These are phyloP conservation scores for Papilio xuthus DNA, from an alignment of 1,140 invertebrate genomes.

Conservation along the genomic window DNA sequence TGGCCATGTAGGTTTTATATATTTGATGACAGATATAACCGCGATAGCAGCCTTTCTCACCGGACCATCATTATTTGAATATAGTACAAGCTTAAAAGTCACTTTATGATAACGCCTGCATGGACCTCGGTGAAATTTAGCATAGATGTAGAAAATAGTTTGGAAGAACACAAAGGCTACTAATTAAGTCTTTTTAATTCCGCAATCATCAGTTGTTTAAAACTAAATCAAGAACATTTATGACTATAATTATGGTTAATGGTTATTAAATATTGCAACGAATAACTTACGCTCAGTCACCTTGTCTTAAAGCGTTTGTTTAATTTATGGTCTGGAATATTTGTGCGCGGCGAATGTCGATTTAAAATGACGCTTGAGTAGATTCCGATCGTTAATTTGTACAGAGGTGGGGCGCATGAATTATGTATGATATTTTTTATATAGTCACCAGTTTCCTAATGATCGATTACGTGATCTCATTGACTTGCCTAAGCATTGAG, in stretches of 20 bases:
- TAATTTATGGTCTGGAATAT: constrained; percentile 25
- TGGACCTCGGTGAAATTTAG: too few species aligned
- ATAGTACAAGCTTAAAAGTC: too few species aligned
- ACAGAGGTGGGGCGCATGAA: constrained; percentile 11
- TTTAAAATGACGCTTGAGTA: not conserved
- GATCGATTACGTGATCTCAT: not conserved
- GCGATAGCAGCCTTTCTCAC: too few species aligned
- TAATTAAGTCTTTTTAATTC: too few species aligned
- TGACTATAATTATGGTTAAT: not conserved
- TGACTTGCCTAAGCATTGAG: not conserved
- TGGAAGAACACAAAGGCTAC: too few species aligned
- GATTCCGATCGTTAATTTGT: not conserved
- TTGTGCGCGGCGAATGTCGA: not conserved
- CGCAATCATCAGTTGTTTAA: too few species aligned
- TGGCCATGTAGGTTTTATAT: too few species aligned
- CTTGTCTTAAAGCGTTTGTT: constrained; percentile 29
- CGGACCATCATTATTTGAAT: too few species aligned
- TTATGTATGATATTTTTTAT: not conserved
- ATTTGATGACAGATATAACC: too few species aligned
- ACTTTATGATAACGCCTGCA: too few species aligned
- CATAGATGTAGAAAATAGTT: too few species aligned
- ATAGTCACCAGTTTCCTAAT: not conserved
- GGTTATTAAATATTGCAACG: constrained; percentile 13
- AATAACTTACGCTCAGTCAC: constrained; percentile 6
- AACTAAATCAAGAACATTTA: not conserved